Conservation (phyloP, 2,113 vertebrate genomes). For the Oostethus manadensis region DNA sequence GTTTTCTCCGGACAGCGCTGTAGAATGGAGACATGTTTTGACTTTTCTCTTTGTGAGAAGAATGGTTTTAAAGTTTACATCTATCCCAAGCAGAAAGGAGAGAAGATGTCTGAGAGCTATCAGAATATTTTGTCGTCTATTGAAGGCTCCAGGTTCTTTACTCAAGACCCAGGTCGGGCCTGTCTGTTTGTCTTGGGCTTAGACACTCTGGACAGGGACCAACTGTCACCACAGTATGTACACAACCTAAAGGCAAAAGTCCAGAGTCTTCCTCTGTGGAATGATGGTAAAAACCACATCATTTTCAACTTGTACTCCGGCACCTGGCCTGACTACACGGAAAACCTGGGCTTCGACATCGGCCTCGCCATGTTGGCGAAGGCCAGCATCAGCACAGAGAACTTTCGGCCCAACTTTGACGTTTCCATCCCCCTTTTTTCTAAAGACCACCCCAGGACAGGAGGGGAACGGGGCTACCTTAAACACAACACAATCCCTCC, state of each 20-base stretch:
- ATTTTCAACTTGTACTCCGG: slow-evolving; percentile 99
- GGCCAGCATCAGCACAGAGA: slow-evolving; percentile 95
- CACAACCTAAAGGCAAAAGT: slow-evolving; percentile 91
- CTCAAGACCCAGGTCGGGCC: slow-evolving; percentile 88
- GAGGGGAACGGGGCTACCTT: slow-evolving; percentile 93
- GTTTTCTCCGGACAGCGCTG: slow-evolving; percentile 83
- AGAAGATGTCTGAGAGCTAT: slow-evolving; percentile 97
- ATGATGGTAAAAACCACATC: slow-evolving; percentile 94
- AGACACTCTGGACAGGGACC: slow-evolving; percentile 95
- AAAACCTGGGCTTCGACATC: slow-evolving; percentile 94
- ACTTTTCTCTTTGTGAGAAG: slow-evolving; percentile 84
- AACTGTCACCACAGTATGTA: slow-evolving; percentile 96
- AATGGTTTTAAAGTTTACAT: slow-evolving; percentile 96
- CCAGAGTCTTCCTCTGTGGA: slow-evolving; percentile 92
- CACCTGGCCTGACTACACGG: slow-evolving; percentile 98
- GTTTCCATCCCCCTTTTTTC: slow-evolving; percentile 98
- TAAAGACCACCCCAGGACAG: slow-evolving; percentile 96
- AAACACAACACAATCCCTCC: slow-evolving; percentile 94
- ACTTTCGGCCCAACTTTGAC: slow-evolving; percentile 93
- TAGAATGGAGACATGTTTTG: slow-evolving; percentile 97
- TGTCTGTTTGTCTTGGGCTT: slow-evolving; percentile 92
- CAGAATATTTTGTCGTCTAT: slow-evolving; percentile 93
- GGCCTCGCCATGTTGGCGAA: slow-evolving; percentile 98
- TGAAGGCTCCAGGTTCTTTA: slow-evolving; percentile 90
- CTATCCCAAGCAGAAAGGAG: slow-evolving; percentile 93